Evolutionary conservation across 2,113 vertebrate species (phyloP).

Genomic region (Ceyx melanurus): DNA sequence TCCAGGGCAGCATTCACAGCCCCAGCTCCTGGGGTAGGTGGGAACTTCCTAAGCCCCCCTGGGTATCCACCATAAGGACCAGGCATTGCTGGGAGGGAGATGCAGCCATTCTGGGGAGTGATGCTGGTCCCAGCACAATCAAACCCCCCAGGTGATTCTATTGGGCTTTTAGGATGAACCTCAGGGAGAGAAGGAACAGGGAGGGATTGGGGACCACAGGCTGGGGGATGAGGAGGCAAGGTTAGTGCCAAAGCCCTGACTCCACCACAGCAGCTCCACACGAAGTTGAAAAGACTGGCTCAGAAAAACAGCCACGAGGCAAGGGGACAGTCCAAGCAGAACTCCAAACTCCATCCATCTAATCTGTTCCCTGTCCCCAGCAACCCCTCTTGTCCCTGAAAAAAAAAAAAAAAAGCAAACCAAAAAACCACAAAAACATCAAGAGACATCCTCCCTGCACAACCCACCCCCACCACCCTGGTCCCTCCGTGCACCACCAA

Average conservation of each 20-base stretch:
- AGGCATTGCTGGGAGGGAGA: accelerated
- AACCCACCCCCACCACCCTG: neutral
- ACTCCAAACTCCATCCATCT: neutral
- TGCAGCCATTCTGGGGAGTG: accelerated
- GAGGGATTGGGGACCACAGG: neutral
- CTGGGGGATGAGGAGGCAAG: accelerated
- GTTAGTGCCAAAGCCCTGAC: neutral
- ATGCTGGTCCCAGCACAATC: neutral
- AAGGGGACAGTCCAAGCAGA: accelerated
- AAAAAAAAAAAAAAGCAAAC: neutral
- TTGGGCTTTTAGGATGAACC: neutral
- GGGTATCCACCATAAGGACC: accelerated
- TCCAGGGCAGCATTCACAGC: neutral
- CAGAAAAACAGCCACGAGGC: neutral
- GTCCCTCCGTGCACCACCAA: neutral
- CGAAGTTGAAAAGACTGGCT: neutral
- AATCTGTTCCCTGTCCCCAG: neutral
- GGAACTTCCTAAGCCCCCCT: neutral
- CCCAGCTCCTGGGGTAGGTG: neutral
- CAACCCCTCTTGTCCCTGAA: accelerated
- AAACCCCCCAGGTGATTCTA: accelerated
- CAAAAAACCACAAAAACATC: neutral
- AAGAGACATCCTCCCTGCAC: accelerated
- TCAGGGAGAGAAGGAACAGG: neutral
- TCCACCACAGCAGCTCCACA: neutral